Base-by-base conservation (phyloP, 2,797 vertebrate genomes). In the Oceanodroma leucorhoa region DNA sequence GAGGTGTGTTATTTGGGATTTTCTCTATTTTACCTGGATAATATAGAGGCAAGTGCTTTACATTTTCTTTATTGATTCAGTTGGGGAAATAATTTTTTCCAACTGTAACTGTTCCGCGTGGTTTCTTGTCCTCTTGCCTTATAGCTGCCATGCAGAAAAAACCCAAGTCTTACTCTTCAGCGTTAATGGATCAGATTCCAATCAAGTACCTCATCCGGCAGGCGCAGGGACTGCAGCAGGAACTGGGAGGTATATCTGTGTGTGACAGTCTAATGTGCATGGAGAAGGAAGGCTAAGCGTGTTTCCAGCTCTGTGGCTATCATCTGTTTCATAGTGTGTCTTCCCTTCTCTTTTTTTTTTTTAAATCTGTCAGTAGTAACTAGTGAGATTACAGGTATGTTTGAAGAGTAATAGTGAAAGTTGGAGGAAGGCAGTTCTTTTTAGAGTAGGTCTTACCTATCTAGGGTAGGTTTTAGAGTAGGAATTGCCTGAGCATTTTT, bases 141-240 rank as follows among this genome's bases (percentile, higher is more conserved):
- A 29, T 45, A 99, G 99, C 99, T 86, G 98, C 99, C 78, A 99
- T 99, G 99, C 99, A 99, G 96, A 99, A 97, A 95, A 99, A 99
- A 87, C 99, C 99, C 67, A 99, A 99, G 95, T 99, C 99, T 30
- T 99, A 99, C 96, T 99, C 99, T 2, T 98, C 99, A 36, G 98
- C 99, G 8, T 81, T 99, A 94, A 99, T 99, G 99, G 99, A 99
- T 96, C 99, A 99, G 96, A 99, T 99, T 96, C 99, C 99, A 86
- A 99, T 99, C 95, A 99, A 99, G 96, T 99, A 99, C 94, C 98
- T 99, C 84, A 99, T 99, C 97, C 98, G 99, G 4, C 99, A 99
- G 97, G 99, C 99, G 14, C 99, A 99, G 94, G 99, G 99, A 14
- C 98, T 99, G 57, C 99, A 99, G 94, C 99, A 99, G 96, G 99